phyloP scores from a whole-genome alignment of 2,888 invertebrate genomes.

The Xylota sylvarum region DNA sequence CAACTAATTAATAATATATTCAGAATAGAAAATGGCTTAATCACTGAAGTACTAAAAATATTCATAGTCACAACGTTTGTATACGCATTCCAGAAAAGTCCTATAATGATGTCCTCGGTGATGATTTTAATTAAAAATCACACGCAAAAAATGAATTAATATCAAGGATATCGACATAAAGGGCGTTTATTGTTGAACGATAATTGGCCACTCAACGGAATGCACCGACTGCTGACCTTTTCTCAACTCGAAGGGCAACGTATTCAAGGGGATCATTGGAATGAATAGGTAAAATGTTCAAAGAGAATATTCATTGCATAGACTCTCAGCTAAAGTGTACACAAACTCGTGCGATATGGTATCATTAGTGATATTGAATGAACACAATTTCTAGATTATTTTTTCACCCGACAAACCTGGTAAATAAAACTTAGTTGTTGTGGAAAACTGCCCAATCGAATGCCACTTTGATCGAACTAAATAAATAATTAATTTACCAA shows the following conservation, averaged over 20 bases:
- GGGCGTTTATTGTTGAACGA: slow-evolving; percentile 29
- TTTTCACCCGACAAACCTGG: not conserved
- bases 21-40: not conserved
- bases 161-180: slow-evolving; percentile 28
- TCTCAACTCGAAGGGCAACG: slow-evolving; percentile 2
- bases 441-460: not conserved
- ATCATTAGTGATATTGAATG: not conserved
- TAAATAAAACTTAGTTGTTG: not conserved
- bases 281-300: not conserved
- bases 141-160: slow-evolving; percentile 52
- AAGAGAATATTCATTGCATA: not conserved
- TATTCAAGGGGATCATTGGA: not conserved
- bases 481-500: slow-evolving; percentile 30
- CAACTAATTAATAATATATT: slow-evolving; percentile 1
- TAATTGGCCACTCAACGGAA: slow-evolving; percentile 33
- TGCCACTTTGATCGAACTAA: not conserved
- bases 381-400: not conserved
- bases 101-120: slow-evolving; percentile 17
- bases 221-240: slow-evolving; percentile 30
- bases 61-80: not conserved
- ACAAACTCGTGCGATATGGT: not conserved
- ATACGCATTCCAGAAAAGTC: slow-evolving; percentile 1
- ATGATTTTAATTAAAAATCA: slow-evolving; percentile 36
- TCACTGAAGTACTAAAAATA: not conserved
- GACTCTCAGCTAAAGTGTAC: not conserved